Conservation (phyloP, 1,140 invertebrate species). For the Procambarus virginalis region DNA sequence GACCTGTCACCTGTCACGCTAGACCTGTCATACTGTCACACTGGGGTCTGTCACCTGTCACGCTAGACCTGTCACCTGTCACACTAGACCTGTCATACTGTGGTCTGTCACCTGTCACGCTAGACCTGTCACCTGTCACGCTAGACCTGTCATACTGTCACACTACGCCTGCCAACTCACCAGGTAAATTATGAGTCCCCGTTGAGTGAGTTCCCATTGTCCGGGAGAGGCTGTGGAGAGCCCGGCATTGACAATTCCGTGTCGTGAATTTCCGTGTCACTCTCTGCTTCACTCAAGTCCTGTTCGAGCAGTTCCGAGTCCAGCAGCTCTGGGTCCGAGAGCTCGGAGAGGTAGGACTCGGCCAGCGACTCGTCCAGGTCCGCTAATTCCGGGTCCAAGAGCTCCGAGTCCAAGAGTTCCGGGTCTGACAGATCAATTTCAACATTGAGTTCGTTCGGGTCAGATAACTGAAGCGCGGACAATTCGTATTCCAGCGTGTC, state of each 20-base stretch:
- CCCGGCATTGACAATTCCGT: background rate
- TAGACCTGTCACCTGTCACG: too few relatives aligned
- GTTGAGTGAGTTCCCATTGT: too few relatives aligned
- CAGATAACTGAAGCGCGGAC: background rate
- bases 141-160: too few relatives aligned
- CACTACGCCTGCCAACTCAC: too few relatives aligned
- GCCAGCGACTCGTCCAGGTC: background rate
- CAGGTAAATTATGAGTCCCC: too few relatives aligned
- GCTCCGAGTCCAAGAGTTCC: constrained; percentile 12
- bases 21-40: too few relatives aligned
- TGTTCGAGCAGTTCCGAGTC: constrained; percentile 22
- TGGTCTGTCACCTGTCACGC: background rate
- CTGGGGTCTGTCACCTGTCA: too few relatives aligned
- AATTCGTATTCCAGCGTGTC: constrained; percentile 4
- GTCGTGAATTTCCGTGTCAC: constrained; percentile 10
- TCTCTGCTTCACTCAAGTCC: background rate
- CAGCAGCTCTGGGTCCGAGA: constrained; percentile 12
- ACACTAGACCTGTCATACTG: too few relatives aligned
- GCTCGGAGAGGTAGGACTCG: background rate
- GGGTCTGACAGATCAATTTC: constrained; percentile 23
- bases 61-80: too few relatives aligned
- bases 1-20: too few relatives aligned
- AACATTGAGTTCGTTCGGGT: background rate
- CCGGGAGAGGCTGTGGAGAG: background rate
- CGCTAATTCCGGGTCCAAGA: background rate